Base-by-base conservation (phyloP, 37 sponge, comb jelly and placozoan genomes). In the Geodia barretti region DNA sequence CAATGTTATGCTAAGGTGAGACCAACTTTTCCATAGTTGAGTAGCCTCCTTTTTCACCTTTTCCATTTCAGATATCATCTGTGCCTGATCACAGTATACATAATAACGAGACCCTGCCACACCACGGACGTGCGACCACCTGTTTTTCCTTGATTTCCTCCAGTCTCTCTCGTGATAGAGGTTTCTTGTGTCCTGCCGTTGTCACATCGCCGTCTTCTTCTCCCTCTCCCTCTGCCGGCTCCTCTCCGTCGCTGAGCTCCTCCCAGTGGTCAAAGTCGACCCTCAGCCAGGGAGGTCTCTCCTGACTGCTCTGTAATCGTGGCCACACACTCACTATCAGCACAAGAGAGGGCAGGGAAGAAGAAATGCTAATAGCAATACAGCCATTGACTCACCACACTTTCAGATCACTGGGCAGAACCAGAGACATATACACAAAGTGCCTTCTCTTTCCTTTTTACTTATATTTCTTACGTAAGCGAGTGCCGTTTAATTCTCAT, bases 231-330 rank as follows among this genome's bases (percentile, higher is more conserved):
- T 43, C 60, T 3, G 3, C 66, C 29, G 38, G 24, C n/a, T 39
- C 73, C 58, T 61, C 76, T 20, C 80, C 47, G 40, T 90, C 88
- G 3, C 72, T 61, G 3, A 72, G 72, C 47, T 75, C 79, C 40
- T 90, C 77, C 41, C 47, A 88, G 83, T 77, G 89, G 25, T 86
- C 91, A 75, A 94, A 95, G 79, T 95, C 96, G 28, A 89, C 68
- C 40, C 47, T 26, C 21, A 95, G 80, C 96, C 96, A 95, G 75
- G 87, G 90, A 25, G 90, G 94, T 69, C 77, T 79, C 59, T 81
- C 68, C 8, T 78, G 89, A 30, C 75, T 23, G 21, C 73, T 41
- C 34, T 90, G 90, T 17, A 95, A 70, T 4, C 88, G 79, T 0
- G 93, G 91, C 96, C 96, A 95, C 41, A 39, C n/a, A 20, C 64